Conservation (phyloP, 2,797 vertebrate genomes). For the Arnoldichthys spilopterus region DNA sequence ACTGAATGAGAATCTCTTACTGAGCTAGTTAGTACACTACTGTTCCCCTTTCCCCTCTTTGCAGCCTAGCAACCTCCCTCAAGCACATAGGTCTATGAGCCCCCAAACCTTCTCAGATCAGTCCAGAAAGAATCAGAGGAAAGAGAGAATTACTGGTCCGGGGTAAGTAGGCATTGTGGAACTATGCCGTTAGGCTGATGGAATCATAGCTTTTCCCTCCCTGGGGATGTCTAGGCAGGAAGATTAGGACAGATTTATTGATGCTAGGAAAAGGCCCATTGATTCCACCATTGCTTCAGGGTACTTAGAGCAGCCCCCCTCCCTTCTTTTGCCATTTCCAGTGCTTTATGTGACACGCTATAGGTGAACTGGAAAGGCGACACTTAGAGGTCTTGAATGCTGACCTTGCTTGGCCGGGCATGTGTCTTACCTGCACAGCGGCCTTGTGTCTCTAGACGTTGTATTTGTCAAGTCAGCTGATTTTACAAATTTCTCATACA, state of each 20-base stretch:
- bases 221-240: constrained; percentile 52
- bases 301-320: constrained; percentile 45
- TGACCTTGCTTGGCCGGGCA: constrained; percentile 2
- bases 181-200: constrained; percentile 41
- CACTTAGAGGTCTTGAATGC: neutral
- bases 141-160: constrained; percentile 22
- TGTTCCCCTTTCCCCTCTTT: neutral
- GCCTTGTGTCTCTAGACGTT: neutral
- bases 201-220: constrained; percentile 51
- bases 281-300: constrained; percentile 61
- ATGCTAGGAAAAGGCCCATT: constrained; percentile 65
- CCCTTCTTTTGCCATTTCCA: constrained; percentile 8
- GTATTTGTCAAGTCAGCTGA: neutral
- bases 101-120: constrained; percentile 25
- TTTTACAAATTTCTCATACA: neutral
- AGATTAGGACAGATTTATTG: constrained; percentile 67
- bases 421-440: neutral
- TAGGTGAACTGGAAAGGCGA: neutral
- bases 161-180: constrained; percentile 29
- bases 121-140: constrained; percentile 23
- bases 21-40: constrained; percentile 36
- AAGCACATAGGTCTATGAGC: neutral
- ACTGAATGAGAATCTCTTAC: constrained; percentile 47
- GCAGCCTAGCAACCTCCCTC: neutral
- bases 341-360: constrained; percentile 31